Percentiles rank a stretch among this genome's conserved stretches.
phyloP scores from a whole-genome alignment of 92 coral and sea anemone genomes.

The Micromussa lordhowensis region DNA sequence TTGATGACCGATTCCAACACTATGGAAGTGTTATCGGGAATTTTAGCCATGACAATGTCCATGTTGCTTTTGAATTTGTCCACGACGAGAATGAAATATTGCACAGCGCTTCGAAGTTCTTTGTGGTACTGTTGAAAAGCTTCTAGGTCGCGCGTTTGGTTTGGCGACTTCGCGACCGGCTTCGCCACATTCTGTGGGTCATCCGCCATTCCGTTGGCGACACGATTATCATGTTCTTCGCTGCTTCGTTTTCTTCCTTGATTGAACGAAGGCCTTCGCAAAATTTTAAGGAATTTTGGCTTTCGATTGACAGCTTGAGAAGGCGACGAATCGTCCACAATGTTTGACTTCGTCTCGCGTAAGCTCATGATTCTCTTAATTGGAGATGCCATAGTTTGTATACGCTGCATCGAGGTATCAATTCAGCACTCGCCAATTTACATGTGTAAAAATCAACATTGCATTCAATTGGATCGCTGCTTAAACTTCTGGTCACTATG shows the following conservation, averaged over 20 bases:
- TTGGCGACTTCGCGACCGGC: conserved; percentile 53
- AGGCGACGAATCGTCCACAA: conserved; percentile 4
- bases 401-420: not conserved
- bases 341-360: conserved; percentile 22
- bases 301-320: conserved; percentile 36
- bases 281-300: conserved; percentile 74
- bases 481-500: not conserved
- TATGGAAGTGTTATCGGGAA: conserved; percentile 92
- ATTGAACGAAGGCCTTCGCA: conserved; percentile 80
- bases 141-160: conserved; percentile 86
- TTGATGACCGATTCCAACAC: conserved; percentile 92
- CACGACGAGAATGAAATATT: conserved; percentile 84
- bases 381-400: conserved; percentile 65
- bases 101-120: conserved; percentile 84
- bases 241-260: conserved; percentile 67
- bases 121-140: conserved; percentile 86
- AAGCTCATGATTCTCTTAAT: conserved; percentile 69
- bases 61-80: conserved; percentile 67
- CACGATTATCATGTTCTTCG: conserved; percentile 16
- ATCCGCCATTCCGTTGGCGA: not conserved
- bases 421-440: conserved; percentile 22
- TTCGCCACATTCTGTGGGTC: conserved; percentile 4
- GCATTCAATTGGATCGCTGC: conserved; percentile 17
- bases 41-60: conserved; percentile 92
- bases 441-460: not conserved